Evolutionary conservation across 1,140 invertebrate genomes (phyloP), one percentile per base, ranked within the genome.

Genomic region (Lordiphosa mommai): DNA sequence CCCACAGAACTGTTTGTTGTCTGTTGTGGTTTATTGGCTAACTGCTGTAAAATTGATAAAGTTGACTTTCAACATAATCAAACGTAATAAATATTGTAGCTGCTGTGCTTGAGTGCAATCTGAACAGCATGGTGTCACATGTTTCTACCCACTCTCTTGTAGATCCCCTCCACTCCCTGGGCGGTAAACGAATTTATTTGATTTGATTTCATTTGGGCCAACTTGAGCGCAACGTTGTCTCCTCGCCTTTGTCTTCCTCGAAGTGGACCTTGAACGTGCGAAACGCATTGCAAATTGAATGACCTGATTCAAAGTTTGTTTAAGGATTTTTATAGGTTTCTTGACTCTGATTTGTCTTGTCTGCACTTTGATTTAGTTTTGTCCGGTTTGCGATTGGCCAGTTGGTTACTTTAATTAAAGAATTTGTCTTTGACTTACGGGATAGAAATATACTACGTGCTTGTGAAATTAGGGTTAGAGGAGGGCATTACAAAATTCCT

Each of bases 21-120:
- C 67, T 57, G 67, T 69, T 77, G 77, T 69, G 77, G 72, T 84
- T 84, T 84, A 84, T 84, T 72, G 77, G 68, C 71, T 84, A 70
- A 84, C 68, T 84, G 68, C 72, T 84, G 77, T 84, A 84, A 84
- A 84, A 84, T 84, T 84, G 77, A 84, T 84, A 84, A 84, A 84
- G 77, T 77, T 84, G 77, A 84, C 77, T 84, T 74, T 61, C 68
- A 84, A 84, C 77, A 84, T 84, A 84, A 84, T 84, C 77, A 84
- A 84, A 84, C 77, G 77, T 84, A 84, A 84, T 84, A 82, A 84
- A 84, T 84, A 77, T 84, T 84, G 77, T 84, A 82, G 56, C 77
- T 70, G 67, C 72, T 82, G 77, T 80, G 76, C 76, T 80, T 82
- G 76, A 82, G 71, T 80, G 76, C 76, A 82, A 55, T 74, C 71